Evolutionary conservation across 2,888 invertebrate species (phyloP).

Genomic region (Cheilosia variabilis): DNA sequence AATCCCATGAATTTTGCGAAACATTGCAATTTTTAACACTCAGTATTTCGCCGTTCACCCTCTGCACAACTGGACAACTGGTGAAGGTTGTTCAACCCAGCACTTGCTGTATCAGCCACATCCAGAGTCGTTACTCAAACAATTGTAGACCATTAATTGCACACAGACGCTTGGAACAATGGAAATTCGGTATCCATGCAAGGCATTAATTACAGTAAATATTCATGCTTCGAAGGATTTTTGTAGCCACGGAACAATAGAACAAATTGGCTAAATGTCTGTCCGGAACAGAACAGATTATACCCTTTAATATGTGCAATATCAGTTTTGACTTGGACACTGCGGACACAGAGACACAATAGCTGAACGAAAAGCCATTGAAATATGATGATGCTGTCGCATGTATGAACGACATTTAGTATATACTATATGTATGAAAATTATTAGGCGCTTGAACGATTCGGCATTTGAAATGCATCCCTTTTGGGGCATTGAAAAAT

Average conservation of each 20-base stretch:
- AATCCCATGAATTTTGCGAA: slow-evolving; percentile 28
- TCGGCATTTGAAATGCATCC: neutral
- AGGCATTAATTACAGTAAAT: slow-evolving; percentile 58
- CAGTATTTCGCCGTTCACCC: slow-evolving; percentile 1
- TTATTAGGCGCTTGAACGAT: slow-evolving; percentile 29
- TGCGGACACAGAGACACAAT: neutral
- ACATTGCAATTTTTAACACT: slow-evolving; percentile 22
- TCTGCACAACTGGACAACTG: slow-evolving; percentile 21
- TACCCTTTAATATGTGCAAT: slow-evolving; percentile 40
- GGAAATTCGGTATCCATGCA: slow-evolving; percentile 45
- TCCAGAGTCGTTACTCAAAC: slow-evolving; percentile 29
- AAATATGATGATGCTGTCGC: slow-evolving; percentile 48
- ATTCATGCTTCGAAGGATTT: slow-evolving; percentile 48
- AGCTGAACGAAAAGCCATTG: slow-evolving; percentile 4
- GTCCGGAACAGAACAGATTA: slow-evolving; percentile 26
- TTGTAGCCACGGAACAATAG: slow-evolving; percentile 47
- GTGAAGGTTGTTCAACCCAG: slow-evolving; percentile 36
- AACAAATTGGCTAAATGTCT: slow-evolving; percentile 38
- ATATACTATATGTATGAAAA: neutral
- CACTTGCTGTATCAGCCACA: neutral
- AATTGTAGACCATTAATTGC: slow-evolving; percentile 56
- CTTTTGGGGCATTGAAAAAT: neutral
- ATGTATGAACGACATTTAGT: slow-evolving; percentile 39
- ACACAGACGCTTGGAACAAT: slow-evolving; percentile 36
- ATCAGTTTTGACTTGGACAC: slow-evolving; percentile 25